Evolutionary conservation across 2,113 vertebrate species (phyloP), one percentile per base, ranked within the genome.

Genomic region (Cyprinodon brontotheroides): DNA sequence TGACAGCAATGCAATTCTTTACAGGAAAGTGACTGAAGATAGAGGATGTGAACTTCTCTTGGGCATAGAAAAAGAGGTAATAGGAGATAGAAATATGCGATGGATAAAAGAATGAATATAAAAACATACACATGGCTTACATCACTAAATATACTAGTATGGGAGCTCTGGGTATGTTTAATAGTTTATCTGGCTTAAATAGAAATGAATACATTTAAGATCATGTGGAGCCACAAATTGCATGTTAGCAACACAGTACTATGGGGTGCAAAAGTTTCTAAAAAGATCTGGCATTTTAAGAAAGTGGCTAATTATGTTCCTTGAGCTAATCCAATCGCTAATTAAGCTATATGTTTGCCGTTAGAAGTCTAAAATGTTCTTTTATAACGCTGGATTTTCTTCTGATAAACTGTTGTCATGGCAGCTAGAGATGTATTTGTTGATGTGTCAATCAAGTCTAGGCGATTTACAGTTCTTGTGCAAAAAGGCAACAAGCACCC

Each of bases 381-480:
- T 50, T n/a, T 15, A n/a, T 57, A 57, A 57, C 3, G 20, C 20
- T 57, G 20, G 8, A 17, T 57, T 20, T 5, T 15, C 17, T 20
- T 6, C 8, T 53, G 15, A 53, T 53, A 53, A 53, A 17, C 48
- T 57, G 6, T n/a, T 8, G 50, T n/a, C 17, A 9, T 6, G 50
- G 50, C 6, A 57, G 48, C 48, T 17, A 53, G 15, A 53, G 15
- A 53, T 6, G 6, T 53, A 53, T 15, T 5, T 20, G 48, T 6
- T 17, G 14, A 45, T 17, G 3, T 22, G 74, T 22, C 3, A 22
- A 53, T 57, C 43, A 75, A 76, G 59, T 62, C 22, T 3, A 4
- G 39, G 40, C 72, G 80, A 89, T 74, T 85, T 83, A 85, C 81
- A 80, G 68, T 68, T 65, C 43, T 41, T 79, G 72, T 76, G 72